Evolutionary conservation across 2,888 invertebrate species (phyloP).

Genomic region (Endotricha flammealis): DNA sequence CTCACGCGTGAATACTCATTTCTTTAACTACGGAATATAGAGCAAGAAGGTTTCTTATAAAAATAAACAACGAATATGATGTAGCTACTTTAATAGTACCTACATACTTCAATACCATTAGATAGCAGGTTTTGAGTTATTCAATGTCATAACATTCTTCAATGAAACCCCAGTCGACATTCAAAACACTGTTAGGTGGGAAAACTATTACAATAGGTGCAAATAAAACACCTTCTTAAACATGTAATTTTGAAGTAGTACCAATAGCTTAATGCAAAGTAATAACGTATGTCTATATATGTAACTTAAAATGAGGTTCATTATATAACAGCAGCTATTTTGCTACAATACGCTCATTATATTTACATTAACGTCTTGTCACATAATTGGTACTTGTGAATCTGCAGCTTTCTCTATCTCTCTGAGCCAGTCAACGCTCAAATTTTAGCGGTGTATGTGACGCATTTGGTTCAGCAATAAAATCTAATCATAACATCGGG

Average conservation of each 20-base stretch:
- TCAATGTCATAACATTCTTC: no score
- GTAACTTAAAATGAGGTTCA: constrained; percentile 16
- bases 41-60: no score
- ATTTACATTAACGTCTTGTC: constrained; percentile 37
- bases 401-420: constrained; percentile 41
- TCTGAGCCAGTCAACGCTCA: constrained; percentile 16
- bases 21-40: no score
- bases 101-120: no score
- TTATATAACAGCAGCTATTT: constrained; percentile 25
- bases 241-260: neutral
- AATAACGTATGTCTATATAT: neutral
- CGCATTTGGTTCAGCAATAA: no score
- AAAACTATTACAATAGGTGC: constrained; percentile 3
- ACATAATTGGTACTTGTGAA: constrained; percentile 31
- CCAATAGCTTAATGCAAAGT: constrained; percentile 4
- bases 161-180: no score
- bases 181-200: neutral
- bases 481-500: no score
- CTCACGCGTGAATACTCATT: constrained; percentile 45
- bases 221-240: neutral
- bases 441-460: constrained; percentile 15
- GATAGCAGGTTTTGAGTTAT: no score
- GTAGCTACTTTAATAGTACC: no score
- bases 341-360: constrained; percentile 42
- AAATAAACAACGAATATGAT: no score